Evolutionary conservation across 2,888 invertebrate species (phyloP).

Genomic region (Ornithoptera alexandrae): DNA sequence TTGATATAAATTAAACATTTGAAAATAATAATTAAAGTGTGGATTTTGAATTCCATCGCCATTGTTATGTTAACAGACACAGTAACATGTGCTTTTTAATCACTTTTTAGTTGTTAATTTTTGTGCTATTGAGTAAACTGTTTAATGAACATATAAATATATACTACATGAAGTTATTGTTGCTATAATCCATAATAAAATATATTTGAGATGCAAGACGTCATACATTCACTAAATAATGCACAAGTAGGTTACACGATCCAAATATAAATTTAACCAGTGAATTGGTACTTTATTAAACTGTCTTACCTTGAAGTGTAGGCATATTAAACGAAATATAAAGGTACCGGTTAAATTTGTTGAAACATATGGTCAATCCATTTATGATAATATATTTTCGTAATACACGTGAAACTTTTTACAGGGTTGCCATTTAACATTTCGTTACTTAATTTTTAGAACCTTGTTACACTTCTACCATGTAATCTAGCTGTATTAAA

Average conservation of each 20-base stretch:
- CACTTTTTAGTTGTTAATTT: too few species aligned
- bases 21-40: too few species aligned
- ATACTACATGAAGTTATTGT: too few species aligned
- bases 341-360: slow-evolving; percentile 11
- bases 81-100: too few species aligned
- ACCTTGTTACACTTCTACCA: too few species aligned
- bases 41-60: too few species aligned
- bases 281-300: slow-evolving; percentile 6
- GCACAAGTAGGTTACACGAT: neutral
- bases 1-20: too few species aligned
- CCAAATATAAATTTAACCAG: slow-evolving; percentile 1
- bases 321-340: slow-evolving; percentile 17
- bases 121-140: too few species aligned
- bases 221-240: neutral
- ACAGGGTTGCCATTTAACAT: neutral
- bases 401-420: neutral
- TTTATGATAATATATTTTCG: slow-evolving; percentile 20
- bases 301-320: slow-evolving; percentile 19
- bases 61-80: too few species aligned
- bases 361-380: slow-evolving; percentile 18
- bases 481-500: too few species aligned
- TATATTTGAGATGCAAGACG: neutral
- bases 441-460: neutral
- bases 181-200: too few species aligned
- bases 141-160: too few species aligned